Conservation (phyloP, 2,888 invertebrate genomes). For the Cylindroiulus punctatus region DNA sequence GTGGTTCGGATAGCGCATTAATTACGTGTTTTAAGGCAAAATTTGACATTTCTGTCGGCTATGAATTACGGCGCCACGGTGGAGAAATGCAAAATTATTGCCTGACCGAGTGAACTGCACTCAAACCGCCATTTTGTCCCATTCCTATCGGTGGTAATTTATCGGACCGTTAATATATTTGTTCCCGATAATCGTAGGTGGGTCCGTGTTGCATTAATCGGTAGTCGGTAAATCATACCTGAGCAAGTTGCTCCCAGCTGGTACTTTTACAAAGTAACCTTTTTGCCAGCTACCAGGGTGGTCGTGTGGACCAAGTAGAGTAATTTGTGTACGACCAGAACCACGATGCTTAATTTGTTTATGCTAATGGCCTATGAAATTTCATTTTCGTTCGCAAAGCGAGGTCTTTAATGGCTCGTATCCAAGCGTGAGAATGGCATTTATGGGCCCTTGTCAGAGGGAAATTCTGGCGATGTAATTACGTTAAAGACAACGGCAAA, state of each 20-base stretch:
- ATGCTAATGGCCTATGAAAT: conserved; percentile 18
- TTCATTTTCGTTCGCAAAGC: neutral
- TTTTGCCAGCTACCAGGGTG: conserved; percentile 15
- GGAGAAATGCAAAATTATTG: conserved; percentile 1
- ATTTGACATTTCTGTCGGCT: neutral
- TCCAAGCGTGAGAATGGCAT: conserved; percentile 18
- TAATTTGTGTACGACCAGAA: neutral
- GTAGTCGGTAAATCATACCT: neutral
- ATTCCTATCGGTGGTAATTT: neutral
- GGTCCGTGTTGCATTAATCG: no score
- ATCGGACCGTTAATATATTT: neutral
- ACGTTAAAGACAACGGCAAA: conserved; percentile 5
- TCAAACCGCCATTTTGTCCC: neutral
- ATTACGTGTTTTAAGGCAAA: neutral
- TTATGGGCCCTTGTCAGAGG: neutral
- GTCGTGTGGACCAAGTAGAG: neutral
- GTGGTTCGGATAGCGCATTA: neutral
- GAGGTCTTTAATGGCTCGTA: neutral
- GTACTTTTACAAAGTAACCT: neutral
- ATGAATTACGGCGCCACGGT: neutral
- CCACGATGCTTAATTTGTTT: neutral
- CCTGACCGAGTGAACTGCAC: neutral
- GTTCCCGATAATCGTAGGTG: neutral
- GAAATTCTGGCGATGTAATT: conserved; percentile 11
- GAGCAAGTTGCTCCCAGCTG: neutral